Conservation (phyloP, 1,140 invertebrate genomes). For the Drosophila orosa region DNA sequence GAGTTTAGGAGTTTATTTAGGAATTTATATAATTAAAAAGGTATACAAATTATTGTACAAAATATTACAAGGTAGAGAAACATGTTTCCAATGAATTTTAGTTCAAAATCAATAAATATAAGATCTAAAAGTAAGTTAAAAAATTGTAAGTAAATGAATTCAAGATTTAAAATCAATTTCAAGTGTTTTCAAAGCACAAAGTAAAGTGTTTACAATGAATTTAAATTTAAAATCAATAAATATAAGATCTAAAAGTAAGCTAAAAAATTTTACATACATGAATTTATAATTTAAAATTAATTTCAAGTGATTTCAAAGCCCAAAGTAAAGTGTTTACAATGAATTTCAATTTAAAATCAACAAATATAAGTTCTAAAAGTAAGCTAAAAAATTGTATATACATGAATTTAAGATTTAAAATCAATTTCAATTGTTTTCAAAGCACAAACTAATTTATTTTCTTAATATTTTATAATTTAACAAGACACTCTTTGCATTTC, state of each 20-base stretch:
- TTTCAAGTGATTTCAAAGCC: background rate
- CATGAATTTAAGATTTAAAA: background rate
- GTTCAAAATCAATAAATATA: background rate
- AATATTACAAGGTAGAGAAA: background rate
- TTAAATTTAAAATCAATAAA: background rate
- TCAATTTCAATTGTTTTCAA: background rate
- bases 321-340: too few relatives aligned
- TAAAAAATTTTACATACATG: background rate
- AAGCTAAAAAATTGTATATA: background rate
- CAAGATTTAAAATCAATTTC: background rate
- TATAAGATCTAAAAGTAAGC: background rate
- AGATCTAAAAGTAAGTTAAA: background rate
- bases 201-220: background rate
- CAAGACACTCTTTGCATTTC: background rate
- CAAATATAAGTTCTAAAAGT: background rate
- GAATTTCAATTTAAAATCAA: background rate
- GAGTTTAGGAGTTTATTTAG: background rate
- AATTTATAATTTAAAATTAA: background rate
- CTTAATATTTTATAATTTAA: background rate
- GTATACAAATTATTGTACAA: background rate
- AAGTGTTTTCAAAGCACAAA: too few relatives aligned
- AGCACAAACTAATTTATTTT: background rate
- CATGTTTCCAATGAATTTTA: background rate
- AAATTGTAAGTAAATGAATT: background rate
- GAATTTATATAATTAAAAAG: background rate